Evolutionary conservation across 2,797 vertebrate species (phyloP).

Genomic region (Enteromius radiatus): DNA sequence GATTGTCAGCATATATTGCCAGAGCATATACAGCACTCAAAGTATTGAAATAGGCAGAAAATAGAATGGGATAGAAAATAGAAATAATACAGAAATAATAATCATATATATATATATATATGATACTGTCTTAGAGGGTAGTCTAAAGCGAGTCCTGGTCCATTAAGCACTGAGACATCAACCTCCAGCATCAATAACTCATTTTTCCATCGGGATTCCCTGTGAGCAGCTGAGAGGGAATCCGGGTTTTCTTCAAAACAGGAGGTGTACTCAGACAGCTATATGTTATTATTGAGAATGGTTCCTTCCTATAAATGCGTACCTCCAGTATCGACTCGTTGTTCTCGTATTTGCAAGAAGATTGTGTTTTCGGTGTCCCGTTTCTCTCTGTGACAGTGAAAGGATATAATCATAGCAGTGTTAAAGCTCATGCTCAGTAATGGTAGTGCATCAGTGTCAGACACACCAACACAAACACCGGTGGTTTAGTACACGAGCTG

Average conservation of each 20-base stretch:
- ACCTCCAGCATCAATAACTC: slow-evolving; percentile 9
- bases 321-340: slow-evolving; percentile 3
- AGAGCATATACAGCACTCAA: background rate
- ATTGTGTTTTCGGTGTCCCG: background rate
- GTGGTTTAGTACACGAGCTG: background rate
- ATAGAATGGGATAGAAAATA: background rate
- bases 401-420: background rate
- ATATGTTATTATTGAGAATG: background rate
- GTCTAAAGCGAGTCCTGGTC: slow-evolving; percentile 9
- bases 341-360: background rate
- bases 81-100: background rate
- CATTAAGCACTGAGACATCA: slow-evolving; percentile 30
- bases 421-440: background rate
- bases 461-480: background rate
- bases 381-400: background rate
- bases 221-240: slow-evolving; percentile 8
- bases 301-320: background rate
- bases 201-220: slow-evolving; percentile 41
- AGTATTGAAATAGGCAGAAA: background rate
- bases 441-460: background rate
- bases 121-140: background rate
- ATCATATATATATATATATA: background rate
- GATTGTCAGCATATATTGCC: slow-evolving; percentile 14
- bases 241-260: slow-evolving; percentile 17
- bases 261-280: background rate